A percentile compares a stretch with the other conserved stretches of the same genome.
phyloP scores from a whole-genome alignment of 1,140 invertebrate species.

The Ceratosolen solmsi region DNA sequence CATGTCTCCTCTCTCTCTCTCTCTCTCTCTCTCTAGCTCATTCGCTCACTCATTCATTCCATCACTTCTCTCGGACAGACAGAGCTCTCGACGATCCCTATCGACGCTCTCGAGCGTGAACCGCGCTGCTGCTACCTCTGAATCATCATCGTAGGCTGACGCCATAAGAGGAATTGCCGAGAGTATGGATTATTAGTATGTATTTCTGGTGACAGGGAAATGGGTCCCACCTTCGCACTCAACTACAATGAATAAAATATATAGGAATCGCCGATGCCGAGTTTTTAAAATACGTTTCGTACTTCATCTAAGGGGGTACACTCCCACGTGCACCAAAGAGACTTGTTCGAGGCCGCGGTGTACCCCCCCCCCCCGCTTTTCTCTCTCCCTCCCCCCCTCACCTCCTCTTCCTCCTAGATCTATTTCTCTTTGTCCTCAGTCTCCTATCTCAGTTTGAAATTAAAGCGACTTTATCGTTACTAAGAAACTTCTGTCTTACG shows the following conservation, averaged over 20 bases:
- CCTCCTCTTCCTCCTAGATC: no score
- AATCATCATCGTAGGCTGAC: conserved; percentile 32
- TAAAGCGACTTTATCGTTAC: no score
- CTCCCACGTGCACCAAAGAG: background rate
- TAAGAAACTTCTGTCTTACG: no score
- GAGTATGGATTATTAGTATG: background rate
- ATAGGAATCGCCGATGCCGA: background rate
- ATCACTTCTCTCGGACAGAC: background rate
- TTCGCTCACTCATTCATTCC: background rate
- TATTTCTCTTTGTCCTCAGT: no score
- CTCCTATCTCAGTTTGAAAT: no score
- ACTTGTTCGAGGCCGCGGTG: no score
- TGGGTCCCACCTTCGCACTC: background rate
- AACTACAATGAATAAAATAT: background rate
- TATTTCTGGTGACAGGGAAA: background rate
- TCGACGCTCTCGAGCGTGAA: conserved; percentile 42
- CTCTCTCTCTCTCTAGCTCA: background rate
- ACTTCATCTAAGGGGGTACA: background rate
- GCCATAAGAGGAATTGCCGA: background rate
- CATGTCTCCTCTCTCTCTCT: background rate
- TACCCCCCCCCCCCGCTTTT: no score
- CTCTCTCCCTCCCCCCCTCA: background rate
- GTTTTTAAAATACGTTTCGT: background rate
- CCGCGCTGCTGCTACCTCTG: conserved; percentile 23
- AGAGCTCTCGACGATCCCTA: conserved; percentile 21